Evolutionary conservation across 2,888 invertebrate genomes (phyloP).

Genomic region (Calameuta idolon): DNA sequence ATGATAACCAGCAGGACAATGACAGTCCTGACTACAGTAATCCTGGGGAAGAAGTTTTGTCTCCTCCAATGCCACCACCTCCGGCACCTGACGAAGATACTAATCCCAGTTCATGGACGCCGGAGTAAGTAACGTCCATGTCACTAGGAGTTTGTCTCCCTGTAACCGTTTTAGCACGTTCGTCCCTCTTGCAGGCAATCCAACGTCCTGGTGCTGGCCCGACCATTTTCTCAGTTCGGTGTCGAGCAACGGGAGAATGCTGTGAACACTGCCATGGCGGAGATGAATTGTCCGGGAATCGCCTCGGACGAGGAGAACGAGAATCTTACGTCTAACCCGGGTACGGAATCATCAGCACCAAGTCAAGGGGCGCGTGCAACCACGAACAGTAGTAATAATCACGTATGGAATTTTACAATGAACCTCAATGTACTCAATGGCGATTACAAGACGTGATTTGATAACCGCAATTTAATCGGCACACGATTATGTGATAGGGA

Average conservation of each 20-base stretch:
- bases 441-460: not conserved
- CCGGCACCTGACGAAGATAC: slow-evolving; percentile 38
- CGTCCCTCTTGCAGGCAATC: slow-evolving; percentile 42
- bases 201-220: slow-evolving; percentile 36
- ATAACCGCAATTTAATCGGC: not conserved
- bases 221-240: slow-evolving; percentile 41
- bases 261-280: slow-evolving; percentile 32
- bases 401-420: not conserved
- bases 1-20: slow-evolving; percentile 31
- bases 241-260: slow-evolving; percentile 48
- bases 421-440: not conserved
- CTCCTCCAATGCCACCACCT: slow-evolving; percentile 24
- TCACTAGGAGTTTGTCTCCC: not conserved
- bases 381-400: not conserved
- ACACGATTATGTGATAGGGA: not conserved
- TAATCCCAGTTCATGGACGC: slow-evolving; percentile 48
- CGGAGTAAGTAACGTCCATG: slow-evolving; percentile 39
- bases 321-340: not conserved
- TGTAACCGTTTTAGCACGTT: not conserved
- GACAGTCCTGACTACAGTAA: slow-evolving; percentile 26
- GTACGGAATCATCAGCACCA: not conserved
- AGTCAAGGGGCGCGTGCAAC: not conserved
- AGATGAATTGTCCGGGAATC: not conserved
- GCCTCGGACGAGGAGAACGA: not conserved
- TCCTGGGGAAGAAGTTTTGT: slow-evolving; percentile 13